Evolutionary conservation across 1,140 invertebrate genomes (phyloP).

Genomic region (Nylanderia fulva): DNA sequence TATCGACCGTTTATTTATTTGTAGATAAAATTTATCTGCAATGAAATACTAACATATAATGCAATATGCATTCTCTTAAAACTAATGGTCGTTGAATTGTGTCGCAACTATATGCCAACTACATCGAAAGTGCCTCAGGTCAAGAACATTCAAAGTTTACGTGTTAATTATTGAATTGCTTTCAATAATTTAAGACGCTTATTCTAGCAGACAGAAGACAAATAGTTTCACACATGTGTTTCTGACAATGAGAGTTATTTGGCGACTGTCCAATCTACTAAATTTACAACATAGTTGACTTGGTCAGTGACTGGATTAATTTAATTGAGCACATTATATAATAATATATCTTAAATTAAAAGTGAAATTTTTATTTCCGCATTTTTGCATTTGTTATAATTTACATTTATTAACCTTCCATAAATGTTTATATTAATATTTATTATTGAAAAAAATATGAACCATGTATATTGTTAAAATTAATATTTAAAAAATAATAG

Average conservation of each 20-base stretch:
- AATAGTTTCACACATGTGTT: not conserved
- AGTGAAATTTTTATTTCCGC: not conserved
- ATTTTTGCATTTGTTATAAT: not conserved
- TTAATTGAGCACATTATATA: not conserved
- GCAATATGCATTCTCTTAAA: not conserved
- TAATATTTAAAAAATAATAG: not conserved
- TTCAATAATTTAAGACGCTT: not conserved
- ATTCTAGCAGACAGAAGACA: not conserved
- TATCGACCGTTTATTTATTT: conserved; percentile 11
- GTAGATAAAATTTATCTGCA: not conserved
- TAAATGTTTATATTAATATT: too few relatives aligned
- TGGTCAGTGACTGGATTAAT: not conserved
- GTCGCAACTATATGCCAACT: not conserved
- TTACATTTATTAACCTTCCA: too few relatives aligned
- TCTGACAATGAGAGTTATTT: not conserved
- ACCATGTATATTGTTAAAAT: not conserved
- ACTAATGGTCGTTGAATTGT: conserved; percentile 17
- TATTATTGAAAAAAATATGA: not conserved
- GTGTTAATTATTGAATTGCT: conserved; percentile 21
- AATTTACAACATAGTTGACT: not conserved
- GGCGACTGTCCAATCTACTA: not conserved
- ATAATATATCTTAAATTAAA: not conserved
- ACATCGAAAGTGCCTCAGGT: not conserved
- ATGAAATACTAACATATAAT: not conserved
- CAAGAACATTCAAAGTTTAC: conserved; percentile 23